Evolutionary conservation across 2,797 vertebrate genomes (phyloP), one percentile per base, ranked within the genome.

Genomic region (Ctenochaetus hawaiiensis): DNA sequence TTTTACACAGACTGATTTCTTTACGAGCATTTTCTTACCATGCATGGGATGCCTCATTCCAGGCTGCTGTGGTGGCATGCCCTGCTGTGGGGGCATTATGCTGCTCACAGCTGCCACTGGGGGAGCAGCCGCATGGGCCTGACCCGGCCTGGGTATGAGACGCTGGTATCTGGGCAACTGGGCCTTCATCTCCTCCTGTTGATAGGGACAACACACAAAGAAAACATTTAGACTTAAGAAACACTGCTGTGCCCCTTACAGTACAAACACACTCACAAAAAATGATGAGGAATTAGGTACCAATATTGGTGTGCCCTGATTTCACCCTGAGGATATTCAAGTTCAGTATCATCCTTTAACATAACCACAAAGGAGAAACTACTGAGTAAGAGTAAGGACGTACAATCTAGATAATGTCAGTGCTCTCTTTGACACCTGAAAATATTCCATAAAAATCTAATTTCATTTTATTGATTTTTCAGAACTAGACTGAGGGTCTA

Each of bases 31-130:
- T 57, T 45, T 8, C 77, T 79, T 94, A 99, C 98, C 97, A 89
- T 99, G 98, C 93, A 99, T 97, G 77, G 97, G 97, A 92, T 97
- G 98, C 94, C 98, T 97, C 96, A 99, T 97, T 90, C 96, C 97
- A 82, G 97, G 97, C 49, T 98, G 97, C 57, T 99, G 97, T 2
- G 96, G 97, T 86, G 97, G 97, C 93, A 98, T 95, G 84, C 96
- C 97, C 85, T 97, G 97, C 90, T 99, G 98, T 66, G 96, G 97
- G 84, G 97, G 96, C 95, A 99, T 96, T 94, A 99, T 97, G 82
- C 96, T 93, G 81, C 97, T 96, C 84, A 97, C 96, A 80, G 97
- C 96, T 77, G 95, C 96, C 93, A 97, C 95, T 0, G 95, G 94
- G 73, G 97, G 96, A 91, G 95, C 96, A 90, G 96, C 96, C 85